Evolutionary conservation across 2,113 vertebrate species (phyloP).

Genomic region (Bubalus kerabau): DNA sequence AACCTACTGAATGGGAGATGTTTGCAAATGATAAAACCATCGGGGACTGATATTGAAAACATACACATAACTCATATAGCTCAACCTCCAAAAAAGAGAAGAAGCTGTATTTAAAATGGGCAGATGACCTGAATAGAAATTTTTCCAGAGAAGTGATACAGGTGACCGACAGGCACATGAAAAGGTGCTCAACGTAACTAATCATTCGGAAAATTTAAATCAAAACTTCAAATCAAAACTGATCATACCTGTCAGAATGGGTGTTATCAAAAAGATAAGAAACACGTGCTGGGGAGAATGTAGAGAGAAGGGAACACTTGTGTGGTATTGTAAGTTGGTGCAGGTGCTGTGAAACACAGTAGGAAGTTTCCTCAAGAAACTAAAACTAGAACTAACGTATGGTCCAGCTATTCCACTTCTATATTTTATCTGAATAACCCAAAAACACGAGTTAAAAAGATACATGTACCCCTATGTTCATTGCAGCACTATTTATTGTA

Average conservation of each 20-base stretch:
- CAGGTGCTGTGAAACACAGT: background rate
- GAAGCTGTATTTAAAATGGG: background rate
- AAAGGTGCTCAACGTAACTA: background rate
- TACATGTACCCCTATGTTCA: background rate
- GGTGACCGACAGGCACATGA: background rate
- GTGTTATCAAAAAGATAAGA: background rate
- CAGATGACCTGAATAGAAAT: background rate
- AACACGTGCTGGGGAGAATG: background rate
- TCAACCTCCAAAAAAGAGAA: background rate
- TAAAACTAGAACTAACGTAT: background rate
- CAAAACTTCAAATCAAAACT: background rate
- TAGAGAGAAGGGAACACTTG: background rate
- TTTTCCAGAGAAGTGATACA: background rate
- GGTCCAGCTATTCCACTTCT: background rate
- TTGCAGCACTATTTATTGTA: background rate
- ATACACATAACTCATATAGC: background rate
- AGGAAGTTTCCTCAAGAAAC: background rate
- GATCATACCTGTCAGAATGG: background rate
- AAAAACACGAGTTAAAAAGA: background rate
- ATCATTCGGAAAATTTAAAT: background rate
- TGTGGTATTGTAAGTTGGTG: background rate
- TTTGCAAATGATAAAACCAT: background rate
- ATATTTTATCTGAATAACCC: background rate
- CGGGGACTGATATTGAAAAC: background rate
- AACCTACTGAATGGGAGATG: background rate